phyloP scores from a whole-genome alignment of 2,888 invertebrate genomes.

The Neria commutata region DNA sequence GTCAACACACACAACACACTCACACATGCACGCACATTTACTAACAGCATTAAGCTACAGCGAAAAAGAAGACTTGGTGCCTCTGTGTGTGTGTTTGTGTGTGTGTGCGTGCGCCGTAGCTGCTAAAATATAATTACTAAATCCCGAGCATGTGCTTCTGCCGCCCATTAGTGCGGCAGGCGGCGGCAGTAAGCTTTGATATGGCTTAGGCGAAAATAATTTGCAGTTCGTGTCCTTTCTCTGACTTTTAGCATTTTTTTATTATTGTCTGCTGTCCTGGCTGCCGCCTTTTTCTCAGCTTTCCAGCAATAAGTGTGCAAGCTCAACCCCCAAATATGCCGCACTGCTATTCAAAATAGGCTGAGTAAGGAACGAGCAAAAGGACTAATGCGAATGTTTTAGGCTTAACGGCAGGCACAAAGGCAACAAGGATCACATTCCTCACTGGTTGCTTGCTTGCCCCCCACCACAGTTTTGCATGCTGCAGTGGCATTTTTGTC shows the following conservation, averaged over 20 bases:
- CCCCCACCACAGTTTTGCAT: background rate
- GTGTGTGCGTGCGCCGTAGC: background rate
- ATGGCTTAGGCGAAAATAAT: constrained; percentile 41
- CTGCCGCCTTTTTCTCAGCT: background rate
- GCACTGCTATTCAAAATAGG: constrained; percentile 54
- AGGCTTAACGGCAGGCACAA: constrained; percentile 19
- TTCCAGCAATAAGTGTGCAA: background rate
- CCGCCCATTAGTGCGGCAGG: too few species aligned
- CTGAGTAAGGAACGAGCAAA: constrained; percentile 49
- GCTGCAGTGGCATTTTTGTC: background rate
- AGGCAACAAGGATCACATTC: background rate
- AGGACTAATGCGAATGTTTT: constrained; percentile 35
- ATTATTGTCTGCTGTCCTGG: background rate
- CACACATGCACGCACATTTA: background rate
- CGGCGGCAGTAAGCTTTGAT: background rate
- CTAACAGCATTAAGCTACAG: too few species aligned
- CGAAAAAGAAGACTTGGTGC: too few species aligned
- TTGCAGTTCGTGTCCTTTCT: constrained; percentile 53
- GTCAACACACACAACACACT: background rate
- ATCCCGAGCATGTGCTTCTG: background rate
- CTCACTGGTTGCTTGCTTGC: background rate
- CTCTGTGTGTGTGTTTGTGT: background rate
- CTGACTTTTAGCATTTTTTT: constrained; percentile 33
- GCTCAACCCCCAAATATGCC: constrained; percentile 17
- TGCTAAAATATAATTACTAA: constrained; percentile 1